Conservation (phyloP, 2,797 vertebrate genomes). For the Scleropages formosus region DNA sequence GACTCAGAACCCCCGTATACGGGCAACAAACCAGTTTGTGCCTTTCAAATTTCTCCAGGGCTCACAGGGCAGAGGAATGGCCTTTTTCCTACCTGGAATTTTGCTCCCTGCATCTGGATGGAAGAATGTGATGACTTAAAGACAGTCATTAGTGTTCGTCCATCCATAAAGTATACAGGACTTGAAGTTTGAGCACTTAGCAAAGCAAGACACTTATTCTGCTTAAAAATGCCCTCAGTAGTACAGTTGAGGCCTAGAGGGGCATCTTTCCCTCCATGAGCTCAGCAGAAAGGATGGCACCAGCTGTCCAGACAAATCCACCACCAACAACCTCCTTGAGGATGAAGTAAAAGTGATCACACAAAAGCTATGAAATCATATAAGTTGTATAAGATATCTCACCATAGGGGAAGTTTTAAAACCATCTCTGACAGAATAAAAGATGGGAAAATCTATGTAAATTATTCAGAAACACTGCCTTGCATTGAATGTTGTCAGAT, state of each 20-base stretch:
- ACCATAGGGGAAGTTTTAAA: constrained; percentile 69
- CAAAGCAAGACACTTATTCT: constrained; percentile 31
- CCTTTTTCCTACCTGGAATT: constrained; percentile 39
- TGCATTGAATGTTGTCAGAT: constrained; percentile 35
- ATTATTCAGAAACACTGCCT: constrained; percentile 60
- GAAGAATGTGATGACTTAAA: constrained; percentile 29
- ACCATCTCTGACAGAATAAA: constrained; percentile 64
- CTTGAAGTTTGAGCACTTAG: constrained; percentile 30
- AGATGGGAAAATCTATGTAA: constrained; percentile 53
- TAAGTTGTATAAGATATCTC: too few species aligned
- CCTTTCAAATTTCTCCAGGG: too few species aligned
- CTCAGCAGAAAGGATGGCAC: too few species aligned
- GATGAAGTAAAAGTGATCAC: too few species aligned
- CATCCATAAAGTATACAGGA: constrained; percentile 41
- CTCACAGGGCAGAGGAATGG: constrained; percentile 38
- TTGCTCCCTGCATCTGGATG: constrained; percentile 6
- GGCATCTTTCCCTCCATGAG: constrained; percentile 34
- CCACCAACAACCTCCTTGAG: too few species aligned
- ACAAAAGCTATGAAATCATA: too few species aligned
- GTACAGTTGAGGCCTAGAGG: constrained; percentile 36
- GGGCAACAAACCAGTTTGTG: too few species aligned
- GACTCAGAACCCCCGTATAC: too few species aligned
- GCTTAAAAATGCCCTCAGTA: constrained; percentile 39
- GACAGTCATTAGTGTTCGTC: constrained; percentile 44
- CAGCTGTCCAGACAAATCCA: too few species aligned